Percentiles rank a stretch among this genome's conserved stretches.
phyloP scores from a whole-genome alignment of 1,140 invertebrate species.

The fruit fly (Drosophila melanogaster) region DNA sequence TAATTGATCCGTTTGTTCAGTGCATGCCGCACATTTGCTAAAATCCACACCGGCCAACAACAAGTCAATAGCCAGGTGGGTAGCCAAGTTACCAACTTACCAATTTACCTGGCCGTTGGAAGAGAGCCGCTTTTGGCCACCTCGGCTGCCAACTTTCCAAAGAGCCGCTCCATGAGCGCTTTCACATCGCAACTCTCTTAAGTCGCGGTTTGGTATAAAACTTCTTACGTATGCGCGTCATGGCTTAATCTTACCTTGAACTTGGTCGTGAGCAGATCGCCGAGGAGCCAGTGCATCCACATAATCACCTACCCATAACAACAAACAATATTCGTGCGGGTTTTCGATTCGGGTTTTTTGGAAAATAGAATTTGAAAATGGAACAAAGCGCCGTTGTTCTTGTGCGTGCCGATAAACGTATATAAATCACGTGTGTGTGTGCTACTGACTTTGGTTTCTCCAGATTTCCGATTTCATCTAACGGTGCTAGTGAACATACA shows the following conservation, averaged over 20 bases:
- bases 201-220: slow-evolving; percentile 75
- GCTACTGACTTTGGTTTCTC: slow-evolving; percentile 29
- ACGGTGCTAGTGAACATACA: slow-evolving; percentile 47
- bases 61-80: slow-evolving; percentile 5
- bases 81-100: not conserved
- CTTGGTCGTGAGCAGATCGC: slow-evolving; percentile 79
- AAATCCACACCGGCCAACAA: slow-evolving; percentile 24
- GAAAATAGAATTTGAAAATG: slow-evolving; percentile 47
- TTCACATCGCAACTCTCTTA: slow-evolving; percentile 68
- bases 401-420: slow-evolving; percentile 69
- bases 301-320: not conserved
- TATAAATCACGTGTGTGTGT: slow-evolving; percentile 49
- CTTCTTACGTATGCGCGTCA: slow-evolving; percentile 84
- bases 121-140: slow-evolving; percentile 24
- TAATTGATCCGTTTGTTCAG: slow-evolving; percentile 65
- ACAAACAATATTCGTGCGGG: slow-evolving; percentile 4
- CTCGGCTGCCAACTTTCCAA: slow-evolving; percentile 62
- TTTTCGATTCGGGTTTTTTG: slow-evolving; percentile 21
- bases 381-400: slow-evolving; percentile 72
- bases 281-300: slow-evolving; percentile 25
- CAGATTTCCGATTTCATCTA: slow-evolving; percentile 42
- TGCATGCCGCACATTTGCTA: slow-evolving; percentile 48
- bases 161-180: slow-evolving; percentile 53
- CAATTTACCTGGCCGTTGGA: not conserved
- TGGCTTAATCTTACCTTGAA: slow-evolving; percentile 84